Evolutionary conservation across 2,113 vertebrate genomes (phyloP).

Genomic region (Odontophorus gujanensis): DNA sequence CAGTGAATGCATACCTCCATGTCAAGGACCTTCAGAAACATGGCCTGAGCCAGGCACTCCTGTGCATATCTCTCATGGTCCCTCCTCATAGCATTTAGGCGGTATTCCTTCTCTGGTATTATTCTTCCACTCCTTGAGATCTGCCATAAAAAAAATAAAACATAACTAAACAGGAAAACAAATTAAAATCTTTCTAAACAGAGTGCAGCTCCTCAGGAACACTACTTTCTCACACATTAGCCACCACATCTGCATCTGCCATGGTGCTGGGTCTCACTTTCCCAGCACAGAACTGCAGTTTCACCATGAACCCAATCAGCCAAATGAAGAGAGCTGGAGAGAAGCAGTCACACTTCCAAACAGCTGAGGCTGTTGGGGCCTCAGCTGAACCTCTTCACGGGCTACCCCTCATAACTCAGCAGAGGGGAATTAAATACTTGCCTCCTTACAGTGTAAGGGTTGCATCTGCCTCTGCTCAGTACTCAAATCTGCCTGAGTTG

Average conservation of each 20-base stretch:
- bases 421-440: not conserved
- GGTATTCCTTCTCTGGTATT: constrained; percentile 91
- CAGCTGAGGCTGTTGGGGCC: not conserved
- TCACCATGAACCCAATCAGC: not conserved
- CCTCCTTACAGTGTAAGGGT: not conserved
- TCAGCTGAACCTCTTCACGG: not conserved
- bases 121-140: constrained; percentile 92
- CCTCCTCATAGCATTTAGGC: constrained; percentile 81
- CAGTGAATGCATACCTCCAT: constrained; percentile 83
- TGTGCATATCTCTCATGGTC: constrained; percentile 84
- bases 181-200: not conserved
- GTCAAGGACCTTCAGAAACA: constrained; percentile 90
- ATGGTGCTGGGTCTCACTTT: not conserved
- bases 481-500: no score
- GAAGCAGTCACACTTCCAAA: not conserved
- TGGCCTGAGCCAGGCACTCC: constrained; percentile 87
- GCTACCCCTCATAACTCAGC: not conserved
- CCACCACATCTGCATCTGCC: not conserved
- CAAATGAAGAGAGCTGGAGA: not conserved
- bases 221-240: not conserved
- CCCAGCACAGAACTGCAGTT: not conserved
- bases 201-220: not conserved
- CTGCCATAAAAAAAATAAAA: constrained; percentile 68
- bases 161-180: not conserved
- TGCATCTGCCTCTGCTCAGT: not conserved